These are phyloP conservation scores for Perodicticus potto DNA, from an alignment of 2,797 vertebrate species.

Conservation along the genomic window DNA sequence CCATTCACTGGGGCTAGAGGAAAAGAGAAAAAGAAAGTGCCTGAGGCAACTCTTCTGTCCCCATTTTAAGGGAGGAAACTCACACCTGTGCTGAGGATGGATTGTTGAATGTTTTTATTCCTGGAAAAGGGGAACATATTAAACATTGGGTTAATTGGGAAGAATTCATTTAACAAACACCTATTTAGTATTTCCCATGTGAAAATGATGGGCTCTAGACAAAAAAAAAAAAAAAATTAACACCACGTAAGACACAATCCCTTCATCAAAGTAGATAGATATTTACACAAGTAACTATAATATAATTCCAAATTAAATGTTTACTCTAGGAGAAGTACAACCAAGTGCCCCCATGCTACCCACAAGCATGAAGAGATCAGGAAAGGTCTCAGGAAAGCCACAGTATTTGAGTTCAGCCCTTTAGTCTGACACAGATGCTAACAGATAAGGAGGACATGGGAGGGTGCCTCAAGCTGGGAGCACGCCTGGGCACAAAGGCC, in stretches of 20 bases:
- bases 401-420: neutral
- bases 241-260: neutral
- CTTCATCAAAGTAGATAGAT: constrained; percentile 10
- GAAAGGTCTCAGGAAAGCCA: neutral
- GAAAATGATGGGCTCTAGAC: constrained; percentile 11
- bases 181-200: neutral
- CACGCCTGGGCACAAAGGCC: neutral
- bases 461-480: neutral
- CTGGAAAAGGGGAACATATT: neutral
- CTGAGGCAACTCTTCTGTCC: constrained; percentile 7
- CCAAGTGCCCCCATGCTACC: neutral
- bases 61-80: constrained; percentile 37
- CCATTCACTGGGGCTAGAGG: neutral
- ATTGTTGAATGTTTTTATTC: neutral
- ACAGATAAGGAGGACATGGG: neutral
- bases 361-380: neutral
- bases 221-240: neutral
- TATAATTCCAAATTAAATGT: constrained; percentile 37
- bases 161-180: constrained; percentile 40
- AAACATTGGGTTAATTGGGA: neutral
- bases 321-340: neutral
- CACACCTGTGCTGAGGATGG: neutral
- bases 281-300: constrained; percentile 4
- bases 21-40: neutral
- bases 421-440: neutral